Conservation (phyloP, 2,113 vertebrate species). For the Chaetorhynchus papuensis region DNA sequence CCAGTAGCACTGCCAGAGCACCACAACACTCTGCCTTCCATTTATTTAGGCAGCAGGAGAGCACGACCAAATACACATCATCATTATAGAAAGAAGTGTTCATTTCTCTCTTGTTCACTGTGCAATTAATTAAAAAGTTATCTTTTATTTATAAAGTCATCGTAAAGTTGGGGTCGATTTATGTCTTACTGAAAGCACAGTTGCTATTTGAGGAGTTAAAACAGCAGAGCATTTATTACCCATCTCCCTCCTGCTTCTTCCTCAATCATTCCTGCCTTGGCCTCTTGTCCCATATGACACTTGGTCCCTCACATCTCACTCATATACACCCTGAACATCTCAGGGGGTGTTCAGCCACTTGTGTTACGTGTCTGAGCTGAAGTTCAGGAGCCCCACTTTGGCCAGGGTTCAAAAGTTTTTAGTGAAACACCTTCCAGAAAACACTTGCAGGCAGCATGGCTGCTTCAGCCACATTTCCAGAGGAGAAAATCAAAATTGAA, state of each 20-base stretch:
- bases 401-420: background rate
- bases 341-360: background rate
- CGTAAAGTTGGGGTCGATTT: background rate
- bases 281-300: background rate
- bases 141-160: background rate
- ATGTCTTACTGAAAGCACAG: background rate
- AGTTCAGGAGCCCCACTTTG: background rate
- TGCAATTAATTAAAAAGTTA: background rate
- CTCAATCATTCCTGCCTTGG: background rate
- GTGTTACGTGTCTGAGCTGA: background rate
- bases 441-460: background rate
- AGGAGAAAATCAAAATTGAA: background rate
- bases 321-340: background rate
- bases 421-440: background rate
- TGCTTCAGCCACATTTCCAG: background rate
- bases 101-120: background rate
- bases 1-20: background rate
- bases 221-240: background rate
- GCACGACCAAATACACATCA: background rate
- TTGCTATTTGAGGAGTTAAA: background rate
- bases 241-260: background rate
- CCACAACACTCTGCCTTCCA: background rate
- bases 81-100: background rate
- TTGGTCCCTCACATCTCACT: rapidly evolving
- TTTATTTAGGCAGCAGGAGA: background rate